A percentile compares a stretch with the other conserved stretches of the same genome.
These are phyloP conservation scores for Gambusia yucatana DNA, from an alignment of 2,797 vertebrate species.

Conservation along the genomic window DNA sequence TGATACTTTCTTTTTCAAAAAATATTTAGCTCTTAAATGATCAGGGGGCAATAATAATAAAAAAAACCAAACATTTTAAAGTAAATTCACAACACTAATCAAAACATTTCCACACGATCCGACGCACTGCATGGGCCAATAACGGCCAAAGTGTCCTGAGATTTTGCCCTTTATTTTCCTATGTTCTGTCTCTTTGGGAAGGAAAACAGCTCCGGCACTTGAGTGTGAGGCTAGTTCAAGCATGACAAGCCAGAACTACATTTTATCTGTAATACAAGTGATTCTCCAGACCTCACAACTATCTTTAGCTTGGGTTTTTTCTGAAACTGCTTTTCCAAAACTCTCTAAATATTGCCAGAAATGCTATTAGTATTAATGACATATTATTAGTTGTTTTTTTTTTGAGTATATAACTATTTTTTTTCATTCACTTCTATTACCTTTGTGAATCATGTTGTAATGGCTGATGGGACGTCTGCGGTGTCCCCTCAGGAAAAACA, in stretches of 20 bases:
- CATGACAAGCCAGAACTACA: conserved; percentile 38
- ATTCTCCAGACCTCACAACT: conserved; percentile 51
- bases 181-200: conserved; percentile 27
- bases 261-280: conserved; percentile 42
- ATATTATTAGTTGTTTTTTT: conserved; percentile 9
- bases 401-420: conserved; percentile 29
- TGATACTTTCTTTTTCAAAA: conserved; percentile 61
- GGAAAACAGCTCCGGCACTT: conserved; percentile 44
- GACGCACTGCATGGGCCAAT: conserved; percentile 58
- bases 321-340: conserved; percentile 7
- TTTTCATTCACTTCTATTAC: conserved; percentile 21
- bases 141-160: conserved; percentile 45
- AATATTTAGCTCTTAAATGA: conserved; percentile 62
- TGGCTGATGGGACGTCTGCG: conserved; percentile 27
- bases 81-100: conserved; percentile 46
- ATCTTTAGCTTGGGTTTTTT: conserved; percentile 41
- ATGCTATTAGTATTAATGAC: conserved; percentile 12
- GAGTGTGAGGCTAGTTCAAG: conserved; percentile 50
- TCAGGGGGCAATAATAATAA: conserved; percentile 52
- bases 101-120: conserved; percentile 55
- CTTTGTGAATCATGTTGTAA: conserved; percentile 37
- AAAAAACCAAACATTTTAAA: conserved; percentile 57
- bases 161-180: conserved; percentile 60
- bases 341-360: not conserved
- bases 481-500: conserved; percentile 38